These are phyloP conservation scores for Hystrix cristata DNA, from an alignment of 2,113 vertebrate species.

Conservation along the genomic window DNA sequence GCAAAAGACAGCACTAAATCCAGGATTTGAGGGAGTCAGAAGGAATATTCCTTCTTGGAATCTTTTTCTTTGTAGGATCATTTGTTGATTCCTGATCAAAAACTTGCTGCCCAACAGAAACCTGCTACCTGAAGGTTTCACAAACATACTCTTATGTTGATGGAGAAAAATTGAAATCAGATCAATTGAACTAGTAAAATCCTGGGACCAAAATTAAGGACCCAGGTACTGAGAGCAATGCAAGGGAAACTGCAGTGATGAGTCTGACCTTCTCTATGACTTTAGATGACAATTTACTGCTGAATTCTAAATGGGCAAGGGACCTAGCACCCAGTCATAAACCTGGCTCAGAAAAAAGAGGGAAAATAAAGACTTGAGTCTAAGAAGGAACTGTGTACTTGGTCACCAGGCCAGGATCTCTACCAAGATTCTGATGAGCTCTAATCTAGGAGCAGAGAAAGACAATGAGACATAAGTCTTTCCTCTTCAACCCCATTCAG, in stretches of 20 bases:
- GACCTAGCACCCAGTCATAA: background rate
- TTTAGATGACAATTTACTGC: background rate
- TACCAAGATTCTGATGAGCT: background rate
- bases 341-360: background rate
- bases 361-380: background rate
- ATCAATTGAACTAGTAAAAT: background rate
- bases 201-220: background rate
- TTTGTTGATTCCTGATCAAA: background rate
- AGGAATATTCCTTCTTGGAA: background rate
- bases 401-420: background rate
- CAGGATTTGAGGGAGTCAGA: background rate
- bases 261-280: background rate
- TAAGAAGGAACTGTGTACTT: background rate
- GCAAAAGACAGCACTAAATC: background rate
- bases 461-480: background rate
- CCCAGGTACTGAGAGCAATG: background rate
- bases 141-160: background rate
- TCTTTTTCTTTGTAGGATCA: background rate
- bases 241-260: background rate
- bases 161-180: background rate
- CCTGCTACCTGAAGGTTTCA: background rate
- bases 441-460: background rate
- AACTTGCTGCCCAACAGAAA: background rate
- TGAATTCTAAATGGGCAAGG: background rate
- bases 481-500: background rate